Evolutionary conservation across 2,797 vertebrate genomes (phyloP).

Genomic region (Falco peregrinus): DNA sequence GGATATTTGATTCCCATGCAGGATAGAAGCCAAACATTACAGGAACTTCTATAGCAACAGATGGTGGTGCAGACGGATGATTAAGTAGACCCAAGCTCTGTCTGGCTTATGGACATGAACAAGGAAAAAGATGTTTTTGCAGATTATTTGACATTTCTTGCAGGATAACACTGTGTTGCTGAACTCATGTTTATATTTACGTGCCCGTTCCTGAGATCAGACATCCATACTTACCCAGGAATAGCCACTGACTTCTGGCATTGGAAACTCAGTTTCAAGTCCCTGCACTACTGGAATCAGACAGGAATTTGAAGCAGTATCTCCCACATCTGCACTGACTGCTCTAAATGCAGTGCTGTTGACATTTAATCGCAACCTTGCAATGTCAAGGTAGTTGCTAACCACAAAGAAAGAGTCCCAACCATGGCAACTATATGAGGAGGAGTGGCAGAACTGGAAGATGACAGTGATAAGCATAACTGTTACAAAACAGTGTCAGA

Average conservation of each 20-base stretch:
- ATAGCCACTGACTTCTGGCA: not conserved
- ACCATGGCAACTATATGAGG: not conserved
- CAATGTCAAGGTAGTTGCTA: not conserved
- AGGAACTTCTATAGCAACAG: not conserved
- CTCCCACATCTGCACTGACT: not conserved
- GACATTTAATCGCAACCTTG: not conserved
- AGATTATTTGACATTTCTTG: not conserved
- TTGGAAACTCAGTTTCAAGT: not conserved
- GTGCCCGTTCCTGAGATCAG: not conserved
- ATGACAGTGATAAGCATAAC: not conserved
- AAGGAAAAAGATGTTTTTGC: not conserved
- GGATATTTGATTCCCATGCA: not conserved
- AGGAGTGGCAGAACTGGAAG: not conserved
- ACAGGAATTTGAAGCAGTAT: not conserved
- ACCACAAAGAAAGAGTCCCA: not conserved
- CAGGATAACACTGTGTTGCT: not conserved
- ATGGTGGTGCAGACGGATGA: not conserved
- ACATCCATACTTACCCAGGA: not conserved
- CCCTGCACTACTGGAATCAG: not conserved
- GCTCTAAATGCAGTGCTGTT: not conserved
- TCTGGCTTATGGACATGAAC: not conserved
- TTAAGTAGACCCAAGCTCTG: not conserved
- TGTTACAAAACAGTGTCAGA: not conserved
- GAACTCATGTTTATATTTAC: not conserved
- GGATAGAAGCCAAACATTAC: not conserved